phyloP scores from a whole-genome alignment of 2,888 invertebrate genomes.

The Lasioglossum malachurum region DNA sequence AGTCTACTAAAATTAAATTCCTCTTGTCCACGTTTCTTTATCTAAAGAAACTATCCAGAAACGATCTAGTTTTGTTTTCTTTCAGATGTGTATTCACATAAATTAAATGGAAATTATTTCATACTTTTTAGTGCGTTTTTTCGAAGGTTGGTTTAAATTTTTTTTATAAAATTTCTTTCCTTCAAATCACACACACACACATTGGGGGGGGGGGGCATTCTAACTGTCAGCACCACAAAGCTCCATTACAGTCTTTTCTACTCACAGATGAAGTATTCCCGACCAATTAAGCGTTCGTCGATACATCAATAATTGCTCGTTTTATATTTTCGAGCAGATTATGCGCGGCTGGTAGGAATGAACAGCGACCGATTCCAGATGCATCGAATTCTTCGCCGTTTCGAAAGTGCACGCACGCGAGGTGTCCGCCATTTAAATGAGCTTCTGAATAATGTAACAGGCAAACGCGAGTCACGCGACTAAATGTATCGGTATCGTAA shows the following conservation, averaged over 20 bases:
- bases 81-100: too few relatives aligned
- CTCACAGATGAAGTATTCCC: neutral
- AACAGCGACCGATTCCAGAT: slow-evolving; percentile 18
- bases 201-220: too few relatives aligned
- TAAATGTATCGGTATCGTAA: slow-evolving; percentile 8
- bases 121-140: too few relatives aligned
- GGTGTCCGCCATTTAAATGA: slow-evolving; percentile 17
- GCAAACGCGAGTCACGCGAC: slow-evolving; percentile 14
- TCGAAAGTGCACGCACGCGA: slow-evolving; percentile 18
- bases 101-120: too few relatives aligned
- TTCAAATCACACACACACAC: too few relatives aligned
- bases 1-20: neutral
- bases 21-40: neutral
- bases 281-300: neutral
- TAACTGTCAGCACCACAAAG: neutral
- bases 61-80: neutral
- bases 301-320: neutral
- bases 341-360: neutral
- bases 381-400: slow-evolving; percentile 25
- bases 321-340: neutral
- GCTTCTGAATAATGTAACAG: slow-evolving; percentile 32
- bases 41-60: too few relatives aligned
- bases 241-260: neutral
- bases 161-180: too few relatives aligned
- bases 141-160: too few relatives aligned